Conservation (phyloP, 2,888 invertebrate genomes). For the Chydorus sphaericus region DNA sequence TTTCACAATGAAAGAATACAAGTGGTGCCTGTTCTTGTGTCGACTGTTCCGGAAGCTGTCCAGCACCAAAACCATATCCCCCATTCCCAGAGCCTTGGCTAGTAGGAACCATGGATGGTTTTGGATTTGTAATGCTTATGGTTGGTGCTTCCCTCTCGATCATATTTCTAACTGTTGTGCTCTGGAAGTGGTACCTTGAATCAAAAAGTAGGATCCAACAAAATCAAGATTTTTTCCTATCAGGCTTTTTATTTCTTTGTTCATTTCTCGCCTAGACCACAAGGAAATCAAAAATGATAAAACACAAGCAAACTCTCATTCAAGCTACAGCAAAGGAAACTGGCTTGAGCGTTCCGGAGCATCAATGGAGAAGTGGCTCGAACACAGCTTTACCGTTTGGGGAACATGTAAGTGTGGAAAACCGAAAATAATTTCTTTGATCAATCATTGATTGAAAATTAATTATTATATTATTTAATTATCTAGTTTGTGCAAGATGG, state of each 20-base stretch:
- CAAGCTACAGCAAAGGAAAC: conserved; percentile 20
- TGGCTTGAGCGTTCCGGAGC: conserved; percentile 58
- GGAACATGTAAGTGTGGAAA: conserved; percentile 38
- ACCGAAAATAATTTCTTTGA: neutral
- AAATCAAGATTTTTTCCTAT: no score
- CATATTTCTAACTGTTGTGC: conserved; percentile 39
- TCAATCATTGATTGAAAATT: neutral
- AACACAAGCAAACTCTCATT: no score
- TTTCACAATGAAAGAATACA: neutral
- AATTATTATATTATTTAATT: conserved; percentile 2
- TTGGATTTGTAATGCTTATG: conserved; percentile 56
- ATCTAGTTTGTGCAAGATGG: conserved; percentile 55
- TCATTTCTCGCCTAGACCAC: no score
- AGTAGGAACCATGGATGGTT: conserved; percentile 58
- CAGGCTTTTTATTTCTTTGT: no score
- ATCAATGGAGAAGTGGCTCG: conserved; percentile 53
- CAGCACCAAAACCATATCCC: conserved; percentile 52
- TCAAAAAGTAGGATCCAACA: no score
- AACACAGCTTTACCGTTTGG: conserved; percentile 62
- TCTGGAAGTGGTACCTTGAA: conserved; percentile 4
- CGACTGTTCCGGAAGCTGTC: conserved; percentile 69
- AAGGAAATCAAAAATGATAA: no score
- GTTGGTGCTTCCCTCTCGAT: conserved; percentile 57
- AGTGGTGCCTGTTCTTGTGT: conserved; percentile 66
- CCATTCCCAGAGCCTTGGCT: conserved; percentile 50